Conservation (phyloP, 2,797 vertebrate species). For the Halcyon badia region DNA sequence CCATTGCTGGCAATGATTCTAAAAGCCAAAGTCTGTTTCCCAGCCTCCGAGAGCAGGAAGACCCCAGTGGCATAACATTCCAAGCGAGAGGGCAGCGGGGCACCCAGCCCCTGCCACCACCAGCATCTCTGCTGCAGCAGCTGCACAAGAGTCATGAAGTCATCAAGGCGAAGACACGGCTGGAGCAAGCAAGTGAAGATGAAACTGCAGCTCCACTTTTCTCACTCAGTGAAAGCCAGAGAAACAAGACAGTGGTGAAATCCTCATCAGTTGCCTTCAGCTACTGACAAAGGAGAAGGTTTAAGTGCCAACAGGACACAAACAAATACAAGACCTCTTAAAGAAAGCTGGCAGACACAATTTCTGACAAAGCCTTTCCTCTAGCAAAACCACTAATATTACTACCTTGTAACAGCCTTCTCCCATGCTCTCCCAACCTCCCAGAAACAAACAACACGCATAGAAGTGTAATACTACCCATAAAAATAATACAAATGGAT, state of each 20-base stretch:
- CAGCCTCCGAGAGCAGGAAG: neutral
- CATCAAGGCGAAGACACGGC: rapidly evolving
- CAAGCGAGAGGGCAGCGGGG: rapidly evolving
- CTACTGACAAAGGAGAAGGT: neutral
- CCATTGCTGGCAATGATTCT: rapidly evolving
- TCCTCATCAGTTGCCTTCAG: neutral
- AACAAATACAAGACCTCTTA: neutral
- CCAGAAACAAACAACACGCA: neutral
- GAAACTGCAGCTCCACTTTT: neutral
- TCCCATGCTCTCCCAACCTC: neutral
- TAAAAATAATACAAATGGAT: neutral
- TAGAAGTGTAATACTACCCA: neutral
- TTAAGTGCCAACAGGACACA: neutral
- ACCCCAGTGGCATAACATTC: rapidly evolving
- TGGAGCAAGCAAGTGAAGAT: neutral
- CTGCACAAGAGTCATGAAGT: neutral
- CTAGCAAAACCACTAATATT: neutral
- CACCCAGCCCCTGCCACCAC: neutral
- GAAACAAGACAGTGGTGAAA: neutral
- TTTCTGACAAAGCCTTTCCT: constrained; percentile 27
- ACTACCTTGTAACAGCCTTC: constrained; percentile 4
- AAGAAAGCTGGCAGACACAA: neutral
- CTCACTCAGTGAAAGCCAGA: neutral
- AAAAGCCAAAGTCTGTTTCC: neutral
- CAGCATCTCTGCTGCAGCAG: neutral